Conservation (phyloP, 2,113 vertebrate genomes). For the Meriones unguiculatus region DNA sequence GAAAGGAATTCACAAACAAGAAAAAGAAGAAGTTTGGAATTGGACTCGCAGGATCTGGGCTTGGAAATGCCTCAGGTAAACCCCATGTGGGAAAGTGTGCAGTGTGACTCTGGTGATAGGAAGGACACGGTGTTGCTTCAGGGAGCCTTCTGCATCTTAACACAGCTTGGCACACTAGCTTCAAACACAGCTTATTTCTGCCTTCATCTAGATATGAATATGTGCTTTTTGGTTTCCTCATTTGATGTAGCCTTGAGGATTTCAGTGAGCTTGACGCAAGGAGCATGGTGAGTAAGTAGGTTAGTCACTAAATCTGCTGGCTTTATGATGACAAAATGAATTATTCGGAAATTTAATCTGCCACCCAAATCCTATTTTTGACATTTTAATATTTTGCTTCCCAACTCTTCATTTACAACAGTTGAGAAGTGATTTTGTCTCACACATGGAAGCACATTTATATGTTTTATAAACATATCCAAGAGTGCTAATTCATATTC, state of each 20-base stretch:
- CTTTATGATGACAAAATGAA: not conserved
- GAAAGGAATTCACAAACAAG: conserved; percentile 90
- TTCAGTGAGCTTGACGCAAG: not conserved
- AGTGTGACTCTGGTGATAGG: not conserved
- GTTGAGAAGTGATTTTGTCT: conserved; percentile 13
- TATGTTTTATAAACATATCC: not conserved
- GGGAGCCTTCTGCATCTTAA: not conserved
- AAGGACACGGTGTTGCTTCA: not conserved
- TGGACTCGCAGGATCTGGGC: conserved; percentile 91
- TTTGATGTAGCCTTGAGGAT: conserved; percentile 52
- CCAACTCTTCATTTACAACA: not conserved
- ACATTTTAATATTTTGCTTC: not conserved
- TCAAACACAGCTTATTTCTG: conserved; percentile 8
- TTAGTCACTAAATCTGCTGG: not conserved
- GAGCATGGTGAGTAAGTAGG: conserved; percentile 2
- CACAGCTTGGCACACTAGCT: not conserved
- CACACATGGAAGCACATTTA: not conserved
- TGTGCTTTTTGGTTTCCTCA: not conserved
- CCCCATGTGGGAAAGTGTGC: conserved; percentile 13
- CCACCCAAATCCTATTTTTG: not conserved
- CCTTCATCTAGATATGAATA: conserved; percentile 43
- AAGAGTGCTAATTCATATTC: not conserved
- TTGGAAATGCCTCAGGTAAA: conserved; percentile 99
- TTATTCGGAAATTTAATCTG: conserved; percentile 15
- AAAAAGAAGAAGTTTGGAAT: conserved; percentile 91